Conservation (phyloP, 2,113 vertebrate species). For the Parotia lawesii region DNA sequence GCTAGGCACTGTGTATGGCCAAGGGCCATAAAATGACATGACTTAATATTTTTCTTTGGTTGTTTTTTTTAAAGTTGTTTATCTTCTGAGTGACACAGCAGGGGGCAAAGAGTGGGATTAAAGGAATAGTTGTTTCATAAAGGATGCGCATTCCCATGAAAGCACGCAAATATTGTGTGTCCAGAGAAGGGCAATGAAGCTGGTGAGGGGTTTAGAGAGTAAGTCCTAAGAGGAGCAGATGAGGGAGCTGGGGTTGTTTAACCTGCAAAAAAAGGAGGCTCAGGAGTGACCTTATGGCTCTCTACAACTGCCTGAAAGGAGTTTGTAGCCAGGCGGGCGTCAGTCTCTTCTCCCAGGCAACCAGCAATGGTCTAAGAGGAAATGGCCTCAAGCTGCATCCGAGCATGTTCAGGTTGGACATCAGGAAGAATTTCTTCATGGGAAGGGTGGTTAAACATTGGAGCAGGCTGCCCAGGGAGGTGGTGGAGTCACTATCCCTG, state of each 20-base stretch:
- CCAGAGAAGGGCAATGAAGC: accelerated
- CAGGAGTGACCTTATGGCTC: too few relatives aligned
- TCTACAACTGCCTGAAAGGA: not conserved
- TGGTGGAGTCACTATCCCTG: not conserved
- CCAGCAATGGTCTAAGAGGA: not conserved
- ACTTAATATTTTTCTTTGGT: not conserved
- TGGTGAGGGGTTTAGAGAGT: not conserved
- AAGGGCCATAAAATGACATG: not conserved
- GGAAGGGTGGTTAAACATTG: not conserved
- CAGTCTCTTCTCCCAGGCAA: not conserved
- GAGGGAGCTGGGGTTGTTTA: not conserved
- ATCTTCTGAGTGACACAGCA: not conserved
- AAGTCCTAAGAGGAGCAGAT: not conserved
- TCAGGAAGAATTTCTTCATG: not conserved
- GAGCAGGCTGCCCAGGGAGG: not conserved
- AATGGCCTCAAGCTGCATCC: not conserved
- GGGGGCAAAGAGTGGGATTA: not conserved
- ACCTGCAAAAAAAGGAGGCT: not conserved
- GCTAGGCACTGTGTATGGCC: not conserved
- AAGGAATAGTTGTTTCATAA: not conserved
- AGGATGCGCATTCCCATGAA: not conserved
- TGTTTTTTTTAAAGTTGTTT: not conserved
- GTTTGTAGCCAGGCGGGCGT: too few relatives aligned
- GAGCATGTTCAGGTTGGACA: not conserved
- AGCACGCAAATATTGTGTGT: not conserved